These are phyloP conservation scores for Drosophila fulvimacula DNA, from an alignment of 2,888 invertebrate genomes.

Conservation along the genomic window DNA sequence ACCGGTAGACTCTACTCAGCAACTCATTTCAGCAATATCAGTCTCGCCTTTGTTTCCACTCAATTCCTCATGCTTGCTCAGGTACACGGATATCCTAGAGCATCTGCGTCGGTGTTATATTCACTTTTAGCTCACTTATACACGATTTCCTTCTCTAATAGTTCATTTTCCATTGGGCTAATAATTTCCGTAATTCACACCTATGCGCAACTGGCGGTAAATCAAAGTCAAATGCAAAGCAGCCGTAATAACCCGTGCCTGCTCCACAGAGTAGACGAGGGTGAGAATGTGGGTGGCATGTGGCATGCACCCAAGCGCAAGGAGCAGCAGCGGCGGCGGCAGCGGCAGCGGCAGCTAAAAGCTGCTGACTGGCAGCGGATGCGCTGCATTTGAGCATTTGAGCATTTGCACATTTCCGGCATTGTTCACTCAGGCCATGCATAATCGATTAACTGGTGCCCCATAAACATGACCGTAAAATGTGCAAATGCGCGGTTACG, in stretches of 20 bases:
- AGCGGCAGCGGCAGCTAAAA: constrained; percentile 16
- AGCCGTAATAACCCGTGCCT: constrained; percentile 24
- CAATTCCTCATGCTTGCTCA: neutral
- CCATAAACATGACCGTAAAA: constrained; percentile 76
- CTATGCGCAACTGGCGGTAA: constrained; percentile 50
- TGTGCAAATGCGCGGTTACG: constrained; percentile 70
- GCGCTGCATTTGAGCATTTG: constrained; percentile 34
- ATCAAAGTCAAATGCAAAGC: constrained; percentile 56
- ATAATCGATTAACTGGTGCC: constrained; percentile 74
- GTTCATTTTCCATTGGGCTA: constrained; percentile 30
- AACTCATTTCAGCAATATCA: neutral
- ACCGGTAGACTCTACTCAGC: too few species aligned
- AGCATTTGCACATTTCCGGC: constrained; percentile 72
- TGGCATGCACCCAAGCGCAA: neutral
- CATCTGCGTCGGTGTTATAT: neutral
- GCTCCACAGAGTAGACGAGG: too few species aligned
- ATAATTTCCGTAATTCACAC: constrained; percentile 73
- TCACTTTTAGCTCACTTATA: neutral
- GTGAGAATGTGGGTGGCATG: too few species aligned
- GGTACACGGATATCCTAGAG: neutral
- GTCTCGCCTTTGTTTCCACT: neutral
- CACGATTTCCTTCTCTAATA: constrained; percentile 1
- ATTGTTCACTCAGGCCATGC: constrained; percentile 75
- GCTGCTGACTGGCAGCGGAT: constrained; percentile 47
- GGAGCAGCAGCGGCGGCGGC: too few species aligned